Conservation (phyloP, 2,113 vertebrate species). For the Petromus typicus region DNA sequence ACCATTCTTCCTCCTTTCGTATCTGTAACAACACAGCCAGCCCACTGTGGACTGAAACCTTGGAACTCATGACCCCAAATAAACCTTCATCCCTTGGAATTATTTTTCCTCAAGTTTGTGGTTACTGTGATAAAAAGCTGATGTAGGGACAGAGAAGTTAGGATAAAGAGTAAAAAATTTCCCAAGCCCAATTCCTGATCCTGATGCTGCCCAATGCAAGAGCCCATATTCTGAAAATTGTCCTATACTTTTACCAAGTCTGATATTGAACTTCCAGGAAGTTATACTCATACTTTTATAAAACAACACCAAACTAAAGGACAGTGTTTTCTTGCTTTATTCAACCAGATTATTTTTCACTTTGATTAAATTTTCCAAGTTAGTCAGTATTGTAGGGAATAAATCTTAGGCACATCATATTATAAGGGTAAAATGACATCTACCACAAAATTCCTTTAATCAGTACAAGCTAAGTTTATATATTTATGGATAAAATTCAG, state of each 20-base stretch:
- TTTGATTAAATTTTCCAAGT: not conserved
- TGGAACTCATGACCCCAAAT: not conserved
- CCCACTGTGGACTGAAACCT: not conserved
- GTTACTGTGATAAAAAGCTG: not conserved
- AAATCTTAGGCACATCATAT: not conserved
- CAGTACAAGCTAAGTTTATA: not conserved
- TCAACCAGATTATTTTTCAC: not conserved
- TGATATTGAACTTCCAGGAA: not conserved
- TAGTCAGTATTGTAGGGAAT: conserved; percentile 11
- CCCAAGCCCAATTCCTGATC: conserved; percentile 34
- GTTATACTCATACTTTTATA: not conserved
- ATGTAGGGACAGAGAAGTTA: not conserved
- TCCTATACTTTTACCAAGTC: not conserved
- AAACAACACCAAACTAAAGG: not conserved
- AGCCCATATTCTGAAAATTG: not conserved
- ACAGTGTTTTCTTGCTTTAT: not conserved
- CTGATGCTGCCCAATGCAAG: not conserved
- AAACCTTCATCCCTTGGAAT: not conserved
- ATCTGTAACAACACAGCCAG: not conserved
- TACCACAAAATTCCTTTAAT: not conserved
- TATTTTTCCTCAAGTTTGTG: not conserved
- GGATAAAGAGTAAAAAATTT: not conserved
- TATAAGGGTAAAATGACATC: not conserved
- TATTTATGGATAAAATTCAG: not conserved
- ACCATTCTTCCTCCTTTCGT: not conserved